These are phyloP conservation scores for Plectus sambesii DNA, from an alignment of 1,140 invertebrate genomes.

Conservation along the genomic window DNA sequence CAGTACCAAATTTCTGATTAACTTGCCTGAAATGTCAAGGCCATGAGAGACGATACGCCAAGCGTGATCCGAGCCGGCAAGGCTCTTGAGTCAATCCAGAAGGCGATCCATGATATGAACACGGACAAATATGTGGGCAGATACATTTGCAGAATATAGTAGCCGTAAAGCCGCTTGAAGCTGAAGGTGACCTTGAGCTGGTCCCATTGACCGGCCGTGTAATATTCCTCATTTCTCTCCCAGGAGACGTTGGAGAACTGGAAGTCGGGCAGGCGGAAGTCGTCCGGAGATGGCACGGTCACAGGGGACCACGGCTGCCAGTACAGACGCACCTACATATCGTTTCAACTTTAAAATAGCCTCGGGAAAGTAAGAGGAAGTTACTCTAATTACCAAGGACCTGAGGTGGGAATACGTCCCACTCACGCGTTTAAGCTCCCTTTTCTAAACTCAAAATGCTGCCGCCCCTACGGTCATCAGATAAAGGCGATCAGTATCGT, in stretches of 20 bases:
- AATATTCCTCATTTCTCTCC: constrained; percentile 29
- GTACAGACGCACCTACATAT: constrained; percentile 27
- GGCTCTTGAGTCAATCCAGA: constrained; percentile 49
- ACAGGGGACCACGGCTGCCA: constrained; percentile 42
- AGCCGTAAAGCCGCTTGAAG: constrained; percentile 49
- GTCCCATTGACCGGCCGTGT: constrained; percentile 39
- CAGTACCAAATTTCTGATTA: constrained; percentile 9
- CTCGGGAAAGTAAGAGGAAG: no score
- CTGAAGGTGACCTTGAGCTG: constrained; percentile 47
- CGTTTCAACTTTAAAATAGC: no score
- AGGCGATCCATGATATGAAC: constrained; percentile 49
- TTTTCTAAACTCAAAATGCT: no score
- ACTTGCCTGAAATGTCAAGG: constrained; percentile 29
- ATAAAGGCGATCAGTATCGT: no score
- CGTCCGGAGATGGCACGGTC: constrained; percentile 37
- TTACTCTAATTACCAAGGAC: no score
- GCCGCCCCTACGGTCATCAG: no score
- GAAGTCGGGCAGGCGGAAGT: constrained; percentile 38
- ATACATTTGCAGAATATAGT: constrained; percentile 51
- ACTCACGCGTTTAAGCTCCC: no score
- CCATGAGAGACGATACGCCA: constrained; percentile 40
- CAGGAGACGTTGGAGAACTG: constrained; percentile 44
- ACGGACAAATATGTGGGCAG: constrained; percentile 49
- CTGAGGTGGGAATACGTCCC: no score
- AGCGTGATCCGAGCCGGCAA: constrained; percentile 49